Evolutionary conservation across 2,113 vertebrate genomes (phyloP).

Genomic region (Pithys albifrons): DNA sequence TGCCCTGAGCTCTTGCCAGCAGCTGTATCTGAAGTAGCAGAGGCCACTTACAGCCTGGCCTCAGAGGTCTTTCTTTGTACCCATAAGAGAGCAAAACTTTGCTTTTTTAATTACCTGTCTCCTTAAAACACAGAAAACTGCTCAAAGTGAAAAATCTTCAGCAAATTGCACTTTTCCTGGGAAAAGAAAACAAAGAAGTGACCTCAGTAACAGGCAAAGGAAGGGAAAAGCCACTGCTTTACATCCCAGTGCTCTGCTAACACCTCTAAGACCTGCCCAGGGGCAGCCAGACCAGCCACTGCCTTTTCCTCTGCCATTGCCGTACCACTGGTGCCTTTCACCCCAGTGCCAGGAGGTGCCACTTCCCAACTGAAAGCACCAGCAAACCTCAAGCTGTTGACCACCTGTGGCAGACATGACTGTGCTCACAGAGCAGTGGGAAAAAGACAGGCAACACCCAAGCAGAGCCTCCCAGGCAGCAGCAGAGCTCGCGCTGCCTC

Average conservation of each 20-base stretch:
- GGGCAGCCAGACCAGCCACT: neutral
- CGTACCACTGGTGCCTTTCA: neutral
- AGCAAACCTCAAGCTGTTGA: neutral
- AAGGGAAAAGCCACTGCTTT: neutral
- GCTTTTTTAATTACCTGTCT: neutral
- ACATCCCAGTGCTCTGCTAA: neutral
- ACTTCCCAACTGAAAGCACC: neutral
- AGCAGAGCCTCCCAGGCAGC: neutral
- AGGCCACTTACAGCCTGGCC: neutral
- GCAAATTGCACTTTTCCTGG: neutral
- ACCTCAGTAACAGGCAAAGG: neutral
- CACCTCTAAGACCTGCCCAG: neutral
- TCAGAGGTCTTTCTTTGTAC: neutral
- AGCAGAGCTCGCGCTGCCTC: neutral
- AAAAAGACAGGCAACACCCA: neutral
- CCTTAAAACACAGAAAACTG: neutral
- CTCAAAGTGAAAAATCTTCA: neutral
- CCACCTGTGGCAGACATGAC: neutral
- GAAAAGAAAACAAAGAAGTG: neutral
- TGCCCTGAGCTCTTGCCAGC: neutral
- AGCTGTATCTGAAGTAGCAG: neutral
- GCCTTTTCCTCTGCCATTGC: neutral
- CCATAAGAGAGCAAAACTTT: neutral
- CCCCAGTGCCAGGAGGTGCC: neutral
- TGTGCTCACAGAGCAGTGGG: neutral